Conservation (phyloP, 2,113 vertebrate species). For the Narcine bancroftii region DNA sequence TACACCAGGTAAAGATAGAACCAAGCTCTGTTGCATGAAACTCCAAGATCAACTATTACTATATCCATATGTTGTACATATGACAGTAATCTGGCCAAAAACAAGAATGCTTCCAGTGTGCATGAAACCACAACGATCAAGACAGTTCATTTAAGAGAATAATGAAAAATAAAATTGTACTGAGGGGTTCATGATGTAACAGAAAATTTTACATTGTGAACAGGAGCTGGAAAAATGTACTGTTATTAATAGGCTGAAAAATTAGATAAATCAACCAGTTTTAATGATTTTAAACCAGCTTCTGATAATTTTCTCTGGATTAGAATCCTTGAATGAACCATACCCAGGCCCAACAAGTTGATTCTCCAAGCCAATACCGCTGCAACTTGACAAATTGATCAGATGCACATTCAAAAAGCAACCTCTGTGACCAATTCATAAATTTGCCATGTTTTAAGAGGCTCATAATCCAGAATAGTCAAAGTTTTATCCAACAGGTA, state of each 20-base stretch:
- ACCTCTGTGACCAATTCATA: too few relatives aligned
- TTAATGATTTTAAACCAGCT: neutral
- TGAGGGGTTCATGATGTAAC: neutral
- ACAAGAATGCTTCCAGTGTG: neutral
- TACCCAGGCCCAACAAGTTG: neutral
- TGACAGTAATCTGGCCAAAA: neutral
- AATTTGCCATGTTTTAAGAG: too few relatives aligned
- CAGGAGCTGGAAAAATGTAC: neutral
- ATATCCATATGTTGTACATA: neutral
- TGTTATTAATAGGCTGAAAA: neutral
- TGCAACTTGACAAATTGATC: neutral
- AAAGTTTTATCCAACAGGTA: too few relatives aligned
- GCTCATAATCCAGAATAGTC: too few relatives aligned
- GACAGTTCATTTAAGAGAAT: neutral
- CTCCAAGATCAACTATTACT: neutral
- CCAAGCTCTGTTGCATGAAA: neutral
- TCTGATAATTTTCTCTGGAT: neutral
- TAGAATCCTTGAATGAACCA: neutral
- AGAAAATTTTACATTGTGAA: neutral
- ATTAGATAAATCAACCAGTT: neutral
- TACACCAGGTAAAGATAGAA: neutral
- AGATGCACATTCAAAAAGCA: neutral
- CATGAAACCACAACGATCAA: neutral
- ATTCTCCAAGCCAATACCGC: neutral
- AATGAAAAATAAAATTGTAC: neutral